Percentiles rank a stretch among this genome's conserved stretches.
Evolutionary conservation across 2,888 invertebrate genomes (phyloP).

Genomic region (Aphidoletes aphidimyza): DNA sequence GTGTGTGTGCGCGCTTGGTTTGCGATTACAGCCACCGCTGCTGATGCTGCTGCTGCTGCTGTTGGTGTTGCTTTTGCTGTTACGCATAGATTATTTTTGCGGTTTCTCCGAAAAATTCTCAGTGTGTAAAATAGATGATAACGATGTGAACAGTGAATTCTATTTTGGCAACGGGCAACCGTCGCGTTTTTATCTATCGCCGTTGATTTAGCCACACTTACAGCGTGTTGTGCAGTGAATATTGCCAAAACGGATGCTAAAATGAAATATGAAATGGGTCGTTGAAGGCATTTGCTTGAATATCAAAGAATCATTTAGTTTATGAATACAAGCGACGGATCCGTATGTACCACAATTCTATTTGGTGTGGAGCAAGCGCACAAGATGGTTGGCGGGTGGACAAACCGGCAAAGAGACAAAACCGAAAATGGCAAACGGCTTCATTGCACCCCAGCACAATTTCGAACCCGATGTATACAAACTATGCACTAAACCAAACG

Average conservation of each 20-base stretch:
- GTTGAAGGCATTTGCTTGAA: conserved; percentile 30
- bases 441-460: neutral
- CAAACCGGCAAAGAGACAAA: neutral
- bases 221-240: neutral
- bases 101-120: neutral
- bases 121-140: conserved; percentile 48
- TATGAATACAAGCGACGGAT: conserved; percentile 25
- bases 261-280: conserved; percentile 39
- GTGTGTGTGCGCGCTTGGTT: too few species aligned
- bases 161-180: conserved; percentile 38
- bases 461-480: neutral
- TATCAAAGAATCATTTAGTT: conserved; percentile 38
- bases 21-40: too few species aligned
- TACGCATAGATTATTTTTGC: conserved; percentile 38
- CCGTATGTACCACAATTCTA: neutral
- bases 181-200: conserved; percentile 26
- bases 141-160: neutral
- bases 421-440: neutral
- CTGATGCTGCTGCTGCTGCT: too few species aligned
- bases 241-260: conserved; percentile 50
- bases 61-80: neutral
- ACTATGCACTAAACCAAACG: neutral
- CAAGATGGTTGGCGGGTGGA: neutral
- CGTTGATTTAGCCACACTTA: neutral
- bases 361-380: neutral